Evolutionary conservation across 2,113 vertebrate genomes (phyloP).

Genomic region (Zosterops hypoxanthus): DNA sequence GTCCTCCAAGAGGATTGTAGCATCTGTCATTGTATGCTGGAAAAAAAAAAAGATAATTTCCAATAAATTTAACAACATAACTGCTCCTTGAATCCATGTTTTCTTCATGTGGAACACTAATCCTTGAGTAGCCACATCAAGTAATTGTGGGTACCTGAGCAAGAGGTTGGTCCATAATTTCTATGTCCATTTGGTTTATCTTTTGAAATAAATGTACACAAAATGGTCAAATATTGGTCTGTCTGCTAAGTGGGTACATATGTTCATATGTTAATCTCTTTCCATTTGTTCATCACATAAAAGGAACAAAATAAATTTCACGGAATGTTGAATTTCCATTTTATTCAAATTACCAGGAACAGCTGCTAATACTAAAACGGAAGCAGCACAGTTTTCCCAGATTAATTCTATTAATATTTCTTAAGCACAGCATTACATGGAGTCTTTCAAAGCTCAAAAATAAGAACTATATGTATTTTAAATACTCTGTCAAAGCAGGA

Average conservation of each 20-base stretch:
- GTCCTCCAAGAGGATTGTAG: conserved; percentile 87
- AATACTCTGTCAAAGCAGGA: neutral
- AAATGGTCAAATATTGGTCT: neutral
- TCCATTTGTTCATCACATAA: neutral
- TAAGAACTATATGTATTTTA: neutral
- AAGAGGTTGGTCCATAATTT: neutral
- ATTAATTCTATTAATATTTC: neutral
- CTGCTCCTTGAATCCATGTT: neutral
- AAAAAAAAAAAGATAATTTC: neutral
- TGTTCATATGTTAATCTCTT: neutral
- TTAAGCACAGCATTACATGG: neutral
- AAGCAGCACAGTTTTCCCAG: neutral
- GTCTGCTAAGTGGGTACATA: neutral
- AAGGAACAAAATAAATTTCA: neutral
- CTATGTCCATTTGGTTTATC: neutral
- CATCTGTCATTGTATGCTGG: conserved; percentile 96
- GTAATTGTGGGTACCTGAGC: neutral
- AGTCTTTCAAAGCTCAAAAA: neutral
- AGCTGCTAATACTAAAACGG: neutral
- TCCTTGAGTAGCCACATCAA: neutral
- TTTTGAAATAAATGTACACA: neutral
- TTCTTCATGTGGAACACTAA: neutral
- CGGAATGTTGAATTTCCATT: neutral
- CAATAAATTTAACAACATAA: neutral
- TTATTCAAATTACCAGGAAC: neutral